Evolutionary conservation across 2,888 invertebrate genomes (phyloP).

Genomic region (Papilio elwesi): DNA sequence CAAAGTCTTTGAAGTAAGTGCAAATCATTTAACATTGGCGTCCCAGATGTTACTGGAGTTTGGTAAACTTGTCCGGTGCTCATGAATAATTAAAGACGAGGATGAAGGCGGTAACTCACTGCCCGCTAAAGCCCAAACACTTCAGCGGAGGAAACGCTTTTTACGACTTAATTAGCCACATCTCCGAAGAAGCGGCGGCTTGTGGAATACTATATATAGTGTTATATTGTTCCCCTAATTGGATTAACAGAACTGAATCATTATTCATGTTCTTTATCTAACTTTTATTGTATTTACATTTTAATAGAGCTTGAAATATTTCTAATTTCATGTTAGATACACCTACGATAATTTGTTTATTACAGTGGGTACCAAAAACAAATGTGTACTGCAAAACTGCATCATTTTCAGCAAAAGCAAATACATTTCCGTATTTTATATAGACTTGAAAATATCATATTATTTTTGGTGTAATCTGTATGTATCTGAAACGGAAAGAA

Average conservation of each 20-base stretch:
- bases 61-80: slow-evolving; percentile 68
- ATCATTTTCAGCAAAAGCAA: too few species aligned
- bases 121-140: slow-evolving; percentile 53
- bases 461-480: too few species aligned
- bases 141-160: slow-evolving; percentile 68
- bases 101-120: slow-evolving; percentile 73
- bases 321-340: not conserved
- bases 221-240: slow-evolving; percentile 61
- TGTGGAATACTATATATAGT: slow-evolving; percentile 54
- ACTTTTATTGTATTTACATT: slow-evolving; percentile 31
- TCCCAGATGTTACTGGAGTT: slow-evolving; percentile 71
- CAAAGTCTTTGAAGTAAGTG: slow-evolving; percentile 58
- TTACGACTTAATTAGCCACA: slow-evolving; percentile 78
- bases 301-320: not conserved
- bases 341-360: not conserved
- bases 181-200: slow-evolving; percentile 54
- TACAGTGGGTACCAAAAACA: not conserved
- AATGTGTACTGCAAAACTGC: too few species aligned
- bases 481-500: too few species aligned
- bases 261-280: slow-evolving; percentile 43
- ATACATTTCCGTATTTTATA: too few species aligned
- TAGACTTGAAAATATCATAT: too few species aligned
- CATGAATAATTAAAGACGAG: slow-evolving; percentile 79
- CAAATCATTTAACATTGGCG: slow-evolving; percentile 73
- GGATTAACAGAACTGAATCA: slow-evolving; percentile 56